Evolutionary conservation across 2,888 invertebrate genomes (phyloP).

Genomic region (Tipula confusa): DNA sequence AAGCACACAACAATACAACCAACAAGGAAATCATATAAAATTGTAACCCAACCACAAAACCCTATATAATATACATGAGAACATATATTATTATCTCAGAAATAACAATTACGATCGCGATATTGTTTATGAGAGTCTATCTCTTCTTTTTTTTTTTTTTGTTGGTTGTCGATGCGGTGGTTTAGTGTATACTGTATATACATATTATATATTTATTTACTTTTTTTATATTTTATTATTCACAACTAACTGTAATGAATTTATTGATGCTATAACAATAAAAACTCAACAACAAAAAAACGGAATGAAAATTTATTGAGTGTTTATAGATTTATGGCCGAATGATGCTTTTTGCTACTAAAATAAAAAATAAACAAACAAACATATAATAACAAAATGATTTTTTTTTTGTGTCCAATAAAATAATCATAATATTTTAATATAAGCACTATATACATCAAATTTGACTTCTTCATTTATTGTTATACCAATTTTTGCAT

Average conservation of each 20-base stretch:
- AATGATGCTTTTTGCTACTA: slow-evolving; percentile 26
- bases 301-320: slow-evolving; percentile 36
- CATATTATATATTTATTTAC: no score
- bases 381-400: neutral
- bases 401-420: neutral
- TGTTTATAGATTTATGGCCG: slow-evolving; percentile 38
- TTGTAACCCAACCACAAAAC: slow-evolving; percentile 7
- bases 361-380: slow-evolving; percentile 20
- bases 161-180: neutral
- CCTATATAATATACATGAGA: neutral
- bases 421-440: slow-evolving; percentile 14
- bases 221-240: slow-evolving; percentile 14
- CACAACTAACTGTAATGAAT: slow-evolving; percentile 36
- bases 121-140: slow-evolving; percentile 8
- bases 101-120: slow-evolving; percentile 25
- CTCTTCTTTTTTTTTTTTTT: neutral
- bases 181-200: neutral
- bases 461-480: neutral
- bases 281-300: slow-evolving; percentile 32
- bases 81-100: neutral
- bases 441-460: neutral
- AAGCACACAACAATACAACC: neutral
- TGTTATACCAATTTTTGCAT: no score
- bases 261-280: slow-evolving; percentile 38
- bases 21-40: neutral